phyloP scores from a whole-genome alignment of 2,113 vertebrate species.

The Alces alces region DNA sequence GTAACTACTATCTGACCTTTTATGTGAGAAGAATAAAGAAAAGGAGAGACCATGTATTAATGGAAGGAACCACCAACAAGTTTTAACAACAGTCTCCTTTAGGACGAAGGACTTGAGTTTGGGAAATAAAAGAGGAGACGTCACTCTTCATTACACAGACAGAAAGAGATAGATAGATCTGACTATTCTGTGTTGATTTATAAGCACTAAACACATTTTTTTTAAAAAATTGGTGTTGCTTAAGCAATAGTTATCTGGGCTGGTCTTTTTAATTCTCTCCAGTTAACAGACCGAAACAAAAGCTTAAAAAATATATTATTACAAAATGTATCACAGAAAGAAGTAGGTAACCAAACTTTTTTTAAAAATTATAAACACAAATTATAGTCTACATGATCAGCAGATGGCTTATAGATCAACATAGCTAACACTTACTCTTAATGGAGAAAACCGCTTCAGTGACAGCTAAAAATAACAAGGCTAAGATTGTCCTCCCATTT shows the following conservation, averaged over 20 bases:
- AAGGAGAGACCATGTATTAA: neutral
- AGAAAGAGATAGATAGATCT: neutral
- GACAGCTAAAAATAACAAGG: conserved; percentile 6
- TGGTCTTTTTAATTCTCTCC: neutral
- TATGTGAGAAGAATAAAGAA: neutral
- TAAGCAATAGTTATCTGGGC: neutral
- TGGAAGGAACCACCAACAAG: neutral
- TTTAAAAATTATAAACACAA: neutral
- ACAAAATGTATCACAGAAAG: neutral
- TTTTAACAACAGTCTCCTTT: neutral
- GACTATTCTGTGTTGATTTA: neutral
- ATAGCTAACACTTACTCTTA: neutral
- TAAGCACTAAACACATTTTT: neutral
- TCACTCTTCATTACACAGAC: neutral
- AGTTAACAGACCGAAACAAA: conserved; percentile 5
- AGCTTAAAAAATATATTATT: neutral
- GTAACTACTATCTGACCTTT: neutral
- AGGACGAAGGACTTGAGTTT: neutral
- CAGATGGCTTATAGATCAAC: neutral
- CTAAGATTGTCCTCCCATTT: neutral
- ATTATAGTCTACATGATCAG: neutral
- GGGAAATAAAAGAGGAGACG: neutral
- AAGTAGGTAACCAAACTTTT: neutral
- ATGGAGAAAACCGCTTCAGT: neutral
- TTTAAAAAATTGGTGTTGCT: neutral